Base-by-base conservation (phyloP, 2,797 vertebrate species). In the Florisuga fusca region DNA sequence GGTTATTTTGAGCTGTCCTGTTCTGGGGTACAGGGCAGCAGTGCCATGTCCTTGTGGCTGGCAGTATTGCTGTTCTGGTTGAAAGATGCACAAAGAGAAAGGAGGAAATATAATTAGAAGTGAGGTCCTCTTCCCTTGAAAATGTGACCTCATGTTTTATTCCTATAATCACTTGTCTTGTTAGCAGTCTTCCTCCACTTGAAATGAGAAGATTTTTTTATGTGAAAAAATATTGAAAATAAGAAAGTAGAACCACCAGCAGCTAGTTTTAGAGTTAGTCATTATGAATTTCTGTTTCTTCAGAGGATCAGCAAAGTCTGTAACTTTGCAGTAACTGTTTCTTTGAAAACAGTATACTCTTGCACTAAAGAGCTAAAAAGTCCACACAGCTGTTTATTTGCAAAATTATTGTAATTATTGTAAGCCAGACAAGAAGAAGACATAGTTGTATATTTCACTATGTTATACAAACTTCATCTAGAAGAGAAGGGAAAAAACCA, bases 261-360 rank as follows among this genome's bases (percentile, higher is more conserved):
- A 78, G 54, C n/a, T 90, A 72, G 41, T 83, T 85, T 85, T 61
- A 34, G 23, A 73, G 19, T 62, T 61, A 71, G 31, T 90, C 23
- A 2, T 63, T 33, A 10, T 15, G 10, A 62, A 23, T 84, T 91
- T 88, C 34, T 58, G 2, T 67, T 93, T 61, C 15, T 94, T 86
- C 63, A 51, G 33, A 41, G 76, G 22, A 86, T 15, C 54, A 81
- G 15, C 67, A 55, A 46, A 75, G 38, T 66, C 34, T 68, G 15
- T 72, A 81, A 62, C 38, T 88, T 84, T 45, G 33, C 58, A 75
- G 55, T 77, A 58, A 43, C 26, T 2, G 4, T 66, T 78, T 88
- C 25, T 86, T 90, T 83, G 57, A 77, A 69, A 90, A 63, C n/a
- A 87, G 12, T 43, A 22, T 53, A 16, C 8, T 18, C 86, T 80